phyloP scores from a whole-genome alignment of 2,113 vertebrate species.

The Crotalus helleri region DNA sequence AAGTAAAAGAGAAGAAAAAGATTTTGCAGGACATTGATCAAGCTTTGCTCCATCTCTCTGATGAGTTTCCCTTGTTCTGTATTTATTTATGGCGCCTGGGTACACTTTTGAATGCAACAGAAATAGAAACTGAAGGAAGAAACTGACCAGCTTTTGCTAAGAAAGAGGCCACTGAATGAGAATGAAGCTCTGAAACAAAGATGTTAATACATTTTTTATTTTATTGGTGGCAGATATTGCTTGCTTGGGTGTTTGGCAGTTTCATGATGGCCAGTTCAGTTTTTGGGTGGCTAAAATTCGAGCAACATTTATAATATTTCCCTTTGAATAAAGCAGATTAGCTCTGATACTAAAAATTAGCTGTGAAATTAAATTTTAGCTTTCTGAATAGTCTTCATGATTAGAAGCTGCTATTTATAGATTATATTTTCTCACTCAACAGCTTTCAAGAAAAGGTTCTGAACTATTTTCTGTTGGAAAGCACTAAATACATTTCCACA shows the following conservation, averaged over 20 bases:
- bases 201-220: slow-evolving; percentile 28
- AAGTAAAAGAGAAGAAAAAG: slow-evolving; percentile 61
- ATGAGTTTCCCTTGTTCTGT: slow-evolving; percentile 85
- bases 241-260: slow-evolving; percentile 31
- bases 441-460: neutral
- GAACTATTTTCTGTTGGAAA: neutral
- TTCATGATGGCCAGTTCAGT: neutral
- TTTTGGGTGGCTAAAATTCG: slow-evolving; percentile 6
- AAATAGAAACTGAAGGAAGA: slow-evolving; percentile 50
- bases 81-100: slow-evolving; percentile 82
- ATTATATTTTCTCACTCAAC: neutral
- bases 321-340: neutral
- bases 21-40: slow-evolving; percentile 75
- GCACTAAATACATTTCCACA: neutral
- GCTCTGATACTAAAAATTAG: slow-evolving; percentile 24
- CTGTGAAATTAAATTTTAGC: slow-evolving; percentile 12
- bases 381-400: neutral
- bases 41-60: slow-evolving; percentile 72
- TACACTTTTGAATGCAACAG: slow-evolving; percentile 66
- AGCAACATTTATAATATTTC: slow-evolving; percentile 13
- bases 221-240: neutral
- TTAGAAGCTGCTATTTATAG: neutral
- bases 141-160: slow-evolving; percentile 30
- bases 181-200: neutral
- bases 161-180: slow-evolving; percentile 15